Base-by-base conservation (phyloP, 1,140 invertebrate species). In the Pteromalus puparum region DNA sequence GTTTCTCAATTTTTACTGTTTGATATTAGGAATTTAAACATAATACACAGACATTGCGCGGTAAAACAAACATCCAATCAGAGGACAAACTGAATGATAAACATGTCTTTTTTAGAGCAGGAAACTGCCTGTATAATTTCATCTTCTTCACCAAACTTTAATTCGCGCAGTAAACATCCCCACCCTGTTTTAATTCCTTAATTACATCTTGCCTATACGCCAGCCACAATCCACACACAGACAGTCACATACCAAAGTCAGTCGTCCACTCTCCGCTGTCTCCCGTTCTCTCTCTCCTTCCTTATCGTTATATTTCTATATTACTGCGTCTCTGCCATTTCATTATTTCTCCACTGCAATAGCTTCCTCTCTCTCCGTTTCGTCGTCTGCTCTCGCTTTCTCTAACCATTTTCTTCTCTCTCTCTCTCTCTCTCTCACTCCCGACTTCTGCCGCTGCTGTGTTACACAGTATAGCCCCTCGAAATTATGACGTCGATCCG, bases 401-500 rank as follows among this genome's bases (percentile, higher is more conserved):
- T 38, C 21, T 68, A 18, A 28, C 70, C 72, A 26, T 78, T 65
- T 83, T 42, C 65, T 76, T 80, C 79, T 34, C 53, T 72, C 30
- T 76, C 67, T 10, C 30, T 12, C 67, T n/a, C 42, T 65, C 76
- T 30, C 48, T 53, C 48, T 18, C 26, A 18, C 53, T 75, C 24
- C 34, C 42, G 46, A 28, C 74, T 42, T 2, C 30, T 34, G 4
- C 30, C 30, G 4, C 70, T 15, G 46, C 28, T 13, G 13, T 13
- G 85, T 82, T 84, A 85, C 42, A 82, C 72, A 87, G 82, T 84
- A 87, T 87, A 85, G 87, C 87, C 83, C 15, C 86, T 82, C 78
- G 86, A 89, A 91, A 92, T 92, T 91, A 91, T 90, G 88, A 89
- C 87, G 87, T 90, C 89, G 88, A 90, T 89, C 82, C 87, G 87